phyloP scores from a whole-genome alignment of 2,113 vertebrate genomes.

The Scomber scombrus region DNA sequence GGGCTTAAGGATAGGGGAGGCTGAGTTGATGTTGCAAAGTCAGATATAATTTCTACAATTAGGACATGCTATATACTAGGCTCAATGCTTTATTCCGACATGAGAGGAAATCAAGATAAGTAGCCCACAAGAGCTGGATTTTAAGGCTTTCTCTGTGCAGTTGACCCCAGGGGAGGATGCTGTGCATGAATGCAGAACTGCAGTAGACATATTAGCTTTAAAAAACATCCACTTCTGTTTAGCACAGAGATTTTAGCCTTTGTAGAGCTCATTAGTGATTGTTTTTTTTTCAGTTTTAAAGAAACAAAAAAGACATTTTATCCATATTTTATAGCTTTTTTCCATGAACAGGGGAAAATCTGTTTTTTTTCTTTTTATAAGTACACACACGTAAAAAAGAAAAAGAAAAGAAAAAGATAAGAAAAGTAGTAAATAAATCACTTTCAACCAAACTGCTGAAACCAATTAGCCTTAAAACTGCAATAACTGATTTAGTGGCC shows the following conservation, averaged over 20 bases:
- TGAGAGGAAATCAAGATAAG: slow-evolving; percentile 73
- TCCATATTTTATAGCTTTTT: too few species aligned
- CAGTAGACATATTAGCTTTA: slow-evolving; percentile 47
- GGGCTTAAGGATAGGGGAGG: slow-evolving; percentile 51
- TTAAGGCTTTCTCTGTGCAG: slow-evolving; percentile 49
- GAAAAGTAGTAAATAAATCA: too few species aligned
- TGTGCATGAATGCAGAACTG: slow-evolving; percentile 37
- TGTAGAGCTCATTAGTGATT: too few species aligned
- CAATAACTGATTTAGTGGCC: too few species aligned
- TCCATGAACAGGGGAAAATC: too few species aligned
- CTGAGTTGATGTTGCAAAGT: slow-evolving; percentile 41
- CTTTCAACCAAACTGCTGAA: too few species aligned
- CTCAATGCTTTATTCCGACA: slow-evolving; percentile 57
- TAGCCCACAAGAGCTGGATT: slow-evolving; percentile 59
- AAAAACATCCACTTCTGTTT: slow-evolving; percentile 26
- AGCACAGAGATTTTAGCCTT: too few species aligned
- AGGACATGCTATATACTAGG: slow-evolving; percentile 30
- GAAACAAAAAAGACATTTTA: neutral
- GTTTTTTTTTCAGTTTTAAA: too few species aligned
- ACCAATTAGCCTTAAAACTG: too few species aligned
- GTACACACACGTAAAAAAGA: too few species aligned
- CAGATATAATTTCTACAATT: slow-evolving; percentile 64
- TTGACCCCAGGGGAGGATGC: slow-evolving; percentile 49
- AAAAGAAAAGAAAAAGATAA: too few species aligned
- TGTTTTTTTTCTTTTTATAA: too few species aligned